These are phyloP conservation scores for Scophthalmus maximus DNA, from an alignment of 2,113 vertebrate species.

Conservation along the genomic window DNA sequence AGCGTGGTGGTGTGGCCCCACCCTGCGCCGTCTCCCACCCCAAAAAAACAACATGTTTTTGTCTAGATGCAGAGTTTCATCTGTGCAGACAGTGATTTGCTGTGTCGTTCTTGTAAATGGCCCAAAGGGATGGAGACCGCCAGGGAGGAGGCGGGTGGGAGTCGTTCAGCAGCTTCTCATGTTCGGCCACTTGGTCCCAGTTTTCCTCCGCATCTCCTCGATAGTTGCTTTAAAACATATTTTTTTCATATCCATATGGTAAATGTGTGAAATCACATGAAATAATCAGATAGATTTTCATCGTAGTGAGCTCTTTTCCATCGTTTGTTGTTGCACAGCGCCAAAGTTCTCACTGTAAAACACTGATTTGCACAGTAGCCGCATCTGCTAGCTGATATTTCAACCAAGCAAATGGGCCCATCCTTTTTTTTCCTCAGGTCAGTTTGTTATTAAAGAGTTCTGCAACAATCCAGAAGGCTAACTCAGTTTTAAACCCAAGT, in stretches of 20 bases:
- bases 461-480: not conserved
- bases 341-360: not conserved
- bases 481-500: too few species aligned
- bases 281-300: not conserved
- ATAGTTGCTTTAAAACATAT: not conserved
- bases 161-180: conserved; percentile 19
- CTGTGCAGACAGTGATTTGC: conserved; percentile 53
- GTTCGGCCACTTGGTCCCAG: not conserved
- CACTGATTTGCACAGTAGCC: not conserved
- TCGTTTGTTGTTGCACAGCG: not conserved
- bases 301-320: too few species aligned
- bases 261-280: not conserved
- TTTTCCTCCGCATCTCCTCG: not conserved
- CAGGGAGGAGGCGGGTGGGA: conserved; percentile 1
- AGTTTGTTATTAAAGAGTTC: not conserved
- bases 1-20: conserved; percentile 17
- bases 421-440: not conserved
- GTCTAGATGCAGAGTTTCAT: conserved; percentile 47
- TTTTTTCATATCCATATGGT: not conserved
- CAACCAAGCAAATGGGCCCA: not conserved
- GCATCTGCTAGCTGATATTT: not conserved
- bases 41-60: conserved; percentile 33
- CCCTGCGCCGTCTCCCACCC: conserved; percentile 14
- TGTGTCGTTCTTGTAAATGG: conserved; percentile 55
- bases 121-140: conserved; percentile 46